Base-by-base conservation (phyloP, 2,113 vertebrate species). In the Brachypteracias leptosomus region DNA sequence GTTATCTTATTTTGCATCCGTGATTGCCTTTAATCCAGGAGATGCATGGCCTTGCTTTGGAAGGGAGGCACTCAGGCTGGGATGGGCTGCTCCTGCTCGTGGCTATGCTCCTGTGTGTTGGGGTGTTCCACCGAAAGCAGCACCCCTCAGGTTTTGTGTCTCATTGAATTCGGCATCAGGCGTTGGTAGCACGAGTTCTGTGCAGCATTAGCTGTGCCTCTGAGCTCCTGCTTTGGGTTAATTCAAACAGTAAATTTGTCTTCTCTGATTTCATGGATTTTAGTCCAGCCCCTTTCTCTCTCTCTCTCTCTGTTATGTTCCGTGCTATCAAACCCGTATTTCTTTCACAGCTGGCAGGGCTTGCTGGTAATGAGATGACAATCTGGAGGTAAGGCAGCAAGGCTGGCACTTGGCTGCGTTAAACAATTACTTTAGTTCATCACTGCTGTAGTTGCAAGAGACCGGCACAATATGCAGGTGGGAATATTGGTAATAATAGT, bases 1-100 rank as follows among this genome's bases (percentile, higher is more conserved):
- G 88, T 91, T 96, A 94, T 96, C 77, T 94, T 97, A 71, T 88
- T 95, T 94, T 91, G 74, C 85, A 63, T 96, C 92, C 94, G 81
- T 90, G 94, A 80, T 90, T 94, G 90, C 89, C 51, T 91, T 85
- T 90, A 90, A 88, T 93, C 88, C 59, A 47, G 38, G 79, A 80
- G 78, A 73, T 73, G 33, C 18, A 26, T 55, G 6, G 47, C 51
- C 67, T 91, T 83, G 58, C 49, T 85, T 85, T 67, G 28, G 66
- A 70, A 71, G 55, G 46, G 38, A 51, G 22, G 55, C 78, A 91
- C 67, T 89, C 73, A 55, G 38, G 3, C 33, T 74, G 61, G 47
- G 40, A 24, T 20, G 49, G 78, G 31, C 61, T 87, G 55, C 67
- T 59, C 42, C 65, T 31, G 0, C 25, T 28, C 11, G 15, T 16